These are phyloP conservation scores for Hydrolagus affinis DNA, from an alignment of 2,113 vertebrate genomes.

Conservation along the genomic window DNA sequence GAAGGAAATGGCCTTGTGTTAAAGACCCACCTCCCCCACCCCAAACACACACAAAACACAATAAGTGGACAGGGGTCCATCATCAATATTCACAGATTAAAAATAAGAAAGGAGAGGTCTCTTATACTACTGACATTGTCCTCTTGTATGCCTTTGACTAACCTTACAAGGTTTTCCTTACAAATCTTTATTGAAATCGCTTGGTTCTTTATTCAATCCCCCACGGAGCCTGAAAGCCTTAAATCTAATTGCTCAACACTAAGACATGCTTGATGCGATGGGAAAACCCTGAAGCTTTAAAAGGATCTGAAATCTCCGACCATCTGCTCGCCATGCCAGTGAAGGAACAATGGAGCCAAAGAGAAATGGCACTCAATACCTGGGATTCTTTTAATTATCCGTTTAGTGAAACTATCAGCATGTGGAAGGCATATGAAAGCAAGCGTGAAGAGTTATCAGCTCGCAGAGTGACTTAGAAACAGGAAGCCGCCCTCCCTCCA, in stretches of 20 bases:
- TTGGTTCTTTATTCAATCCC: constrained; percentile 64
- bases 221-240: constrained; percentile 54
- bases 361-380: constrained; percentile 39
- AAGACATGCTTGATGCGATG: constrained; percentile 68
- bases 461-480: constrained; percentile 10
- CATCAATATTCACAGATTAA: constrained; percentile 57
- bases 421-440: constrained; percentile 40
- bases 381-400: constrained; percentile 49
- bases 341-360: constrained; percentile 48
- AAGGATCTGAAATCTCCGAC: constrained; percentile 61
- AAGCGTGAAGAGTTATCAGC: constrained; percentile 27
- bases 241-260: constrained; percentile 68
- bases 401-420: constrained; percentile 45
- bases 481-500: neutral
- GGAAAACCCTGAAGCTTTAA: constrained; percentile 63
- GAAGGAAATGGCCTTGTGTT: constrained; percentile 45
- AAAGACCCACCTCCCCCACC: constrained; percentile 50
- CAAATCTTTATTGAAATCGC: constrained; percentile 55
- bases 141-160: constrained; percentile 51
- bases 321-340: constrained; percentile 60
- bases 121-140: constrained; percentile 51
- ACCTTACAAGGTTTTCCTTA: constrained; percentile 56
- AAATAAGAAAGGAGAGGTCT: constrained; percentile 39
- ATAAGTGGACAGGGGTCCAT: constrained; percentile 39
- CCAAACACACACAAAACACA: constrained; percentile 43